phyloP scores from a whole-genome alignment of 2,888 invertebrate species.

The Hemaris fuciformis region DNA sequence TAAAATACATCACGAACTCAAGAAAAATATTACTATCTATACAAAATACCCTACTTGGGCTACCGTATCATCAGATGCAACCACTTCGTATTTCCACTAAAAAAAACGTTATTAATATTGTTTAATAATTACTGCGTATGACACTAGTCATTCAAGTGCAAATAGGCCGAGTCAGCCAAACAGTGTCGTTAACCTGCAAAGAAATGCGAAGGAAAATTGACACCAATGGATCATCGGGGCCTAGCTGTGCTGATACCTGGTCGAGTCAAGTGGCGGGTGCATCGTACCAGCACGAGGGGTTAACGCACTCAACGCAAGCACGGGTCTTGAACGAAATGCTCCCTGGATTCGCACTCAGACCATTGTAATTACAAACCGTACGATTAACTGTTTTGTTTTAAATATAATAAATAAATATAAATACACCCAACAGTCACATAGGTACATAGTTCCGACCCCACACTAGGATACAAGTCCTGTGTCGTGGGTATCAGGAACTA shows the following conservation, averaged over 20 bases:
- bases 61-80: too few species aligned
- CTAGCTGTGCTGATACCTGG: constrained; percentile 5
- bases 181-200: constrained; percentile 7
- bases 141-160: neutral
- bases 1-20: too few species aligned
- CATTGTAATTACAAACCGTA: constrained; percentile 8
- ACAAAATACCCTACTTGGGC: too few species aligned
- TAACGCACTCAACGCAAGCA: constrained; percentile 42
- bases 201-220: constrained; percentile 21
- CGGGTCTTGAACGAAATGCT: neutral
- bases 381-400: neutral
- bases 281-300: constrained; percentile 51
- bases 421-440: too few species aligned
- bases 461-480: too few species aligned
- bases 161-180: neutral
- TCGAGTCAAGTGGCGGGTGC: constrained; percentile 53
- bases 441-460: too few species aligned
- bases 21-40: too few species aligned
- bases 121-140: too few species aligned
- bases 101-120: too few species aligned
- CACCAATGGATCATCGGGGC: constrained; percentile 13
- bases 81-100: too few species aligned
- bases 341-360: neutral
- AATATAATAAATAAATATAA: too few species aligned
- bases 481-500: too few species aligned